Evolutionary conservation across 2,113 vertebrate species (phyloP), one percentile per base, ranked within the genome.

Genomic region (Prochilodus magdalenae): DNA sequence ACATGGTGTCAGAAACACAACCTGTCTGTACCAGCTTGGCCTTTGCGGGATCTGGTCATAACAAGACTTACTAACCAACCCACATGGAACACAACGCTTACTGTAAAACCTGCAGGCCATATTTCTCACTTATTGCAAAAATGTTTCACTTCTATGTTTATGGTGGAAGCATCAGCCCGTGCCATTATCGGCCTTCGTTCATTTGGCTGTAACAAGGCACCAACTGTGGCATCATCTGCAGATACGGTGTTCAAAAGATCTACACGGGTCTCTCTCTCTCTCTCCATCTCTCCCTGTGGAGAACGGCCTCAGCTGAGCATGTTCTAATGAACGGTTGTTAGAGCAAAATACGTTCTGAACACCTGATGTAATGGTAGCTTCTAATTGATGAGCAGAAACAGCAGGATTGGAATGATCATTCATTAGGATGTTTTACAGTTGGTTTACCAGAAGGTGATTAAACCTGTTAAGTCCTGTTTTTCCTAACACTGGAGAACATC

Each of bases 171-270:
- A 44, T 79, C 53, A 30, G 73, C 85, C 84, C 62, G 77, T 84
- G 86, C 88, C 78, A 87, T 90, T 86, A 80, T 65, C 62, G 57
- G 90, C 76, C 70, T 65, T 75, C 29, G 73, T 60, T 60, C 57
- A 24, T 81, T 90, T 91, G 88, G 90, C 89, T 73, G 66, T 57
- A 85, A 86, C 83, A 75, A 71, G 75, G n/a, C 89, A 87, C 89
- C 90, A 87, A 91, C 88, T 90, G 89, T 90, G 89, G 77, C 88
- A 84, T 92, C 88, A 88, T 86, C 89, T 90, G 90, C 70, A 87
- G 65, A 82, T 29, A 70, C 70, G 73, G 29, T 82, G 80, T 70
- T 74, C 60, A 69, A n/a, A 30, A 81, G 53, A 44, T 60, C 36
- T 82, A 75, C 51, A 82, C 22, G 14, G 47, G 73, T 60, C 53